These are phyloP conservation scores for Ophonus ardosiacus DNA, from an alignment of 2,888 invertebrate genomes.

Conservation along the genomic window DNA sequence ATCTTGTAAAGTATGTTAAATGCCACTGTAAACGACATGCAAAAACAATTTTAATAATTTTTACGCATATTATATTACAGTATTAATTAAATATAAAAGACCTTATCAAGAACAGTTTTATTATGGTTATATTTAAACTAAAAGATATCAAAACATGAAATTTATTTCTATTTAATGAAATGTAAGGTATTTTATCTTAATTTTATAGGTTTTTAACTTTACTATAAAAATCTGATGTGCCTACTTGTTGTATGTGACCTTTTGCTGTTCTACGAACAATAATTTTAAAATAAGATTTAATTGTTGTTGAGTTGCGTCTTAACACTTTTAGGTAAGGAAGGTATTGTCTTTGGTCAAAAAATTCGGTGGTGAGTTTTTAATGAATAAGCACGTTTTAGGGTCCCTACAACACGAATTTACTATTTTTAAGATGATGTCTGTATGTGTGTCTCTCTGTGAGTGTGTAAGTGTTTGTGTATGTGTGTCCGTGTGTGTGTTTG, in stretches of 20 bases:
- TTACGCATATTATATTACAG: neutral
- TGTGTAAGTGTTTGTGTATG: no score
- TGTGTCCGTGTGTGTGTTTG: no score
- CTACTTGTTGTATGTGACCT: neutral
- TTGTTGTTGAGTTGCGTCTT: no score
- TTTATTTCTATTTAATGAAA: slow-evolving; percentile 35
- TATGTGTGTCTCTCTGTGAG: no score
- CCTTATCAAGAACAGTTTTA: neutral
- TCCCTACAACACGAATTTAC: no score
- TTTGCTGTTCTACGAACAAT: neutral
- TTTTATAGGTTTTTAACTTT: neutral
- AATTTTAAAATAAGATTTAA: no score
- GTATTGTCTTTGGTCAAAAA: no score
- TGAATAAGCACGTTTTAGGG: no score
- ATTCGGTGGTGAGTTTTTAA: no score
- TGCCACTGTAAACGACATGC: neutral
- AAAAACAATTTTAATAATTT: neutral
- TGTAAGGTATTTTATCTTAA: neutral
- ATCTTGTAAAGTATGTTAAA: no score
- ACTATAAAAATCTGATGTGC: neutral
- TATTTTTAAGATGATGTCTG: no score
- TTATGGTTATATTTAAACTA: neutral
- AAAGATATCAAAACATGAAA: slow-evolving; percentile 37
- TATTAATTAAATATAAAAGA: neutral
- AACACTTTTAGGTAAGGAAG: no score